A percentile compares a stretch with the other conserved stretches of the same genome.
These are phyloP conservation scores for Podotricha telesiphe DNA, from an alignment of 2,888 invertebrate species.

Conservation along the genomic window DNA sequence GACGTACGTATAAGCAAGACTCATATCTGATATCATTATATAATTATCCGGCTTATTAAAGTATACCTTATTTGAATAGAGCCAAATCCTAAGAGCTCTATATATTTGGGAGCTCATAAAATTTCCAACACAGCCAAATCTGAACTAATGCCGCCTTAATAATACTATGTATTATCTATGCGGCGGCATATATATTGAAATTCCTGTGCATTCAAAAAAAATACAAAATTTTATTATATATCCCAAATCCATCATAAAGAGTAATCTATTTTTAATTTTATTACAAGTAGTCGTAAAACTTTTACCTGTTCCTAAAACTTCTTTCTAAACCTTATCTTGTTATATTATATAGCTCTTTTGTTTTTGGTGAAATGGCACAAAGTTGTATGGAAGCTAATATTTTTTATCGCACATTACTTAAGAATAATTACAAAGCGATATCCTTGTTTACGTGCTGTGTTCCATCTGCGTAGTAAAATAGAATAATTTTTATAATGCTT, in stretches of 20 bases:
- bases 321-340: conserved; percentile 1
- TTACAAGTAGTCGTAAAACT: not conserved
- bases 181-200: not conserved
- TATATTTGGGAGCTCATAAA: no score
- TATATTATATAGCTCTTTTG: conserved; percentile 1
- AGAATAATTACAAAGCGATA: not conserved
- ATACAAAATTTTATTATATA: not conserved
- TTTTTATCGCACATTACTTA: conserved; percentile 2
- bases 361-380: not conserved
- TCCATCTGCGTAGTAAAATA: not conserved
- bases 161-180: not conserved
- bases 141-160: no score
- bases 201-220: not conserved
- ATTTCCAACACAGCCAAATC: no score
- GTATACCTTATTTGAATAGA: no score
- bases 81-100: no score
- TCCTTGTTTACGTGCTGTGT: not conserved
- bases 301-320: not conserved
- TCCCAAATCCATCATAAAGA: not conserved
- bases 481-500: not conserved
- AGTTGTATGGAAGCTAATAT: not conserved
- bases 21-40: no score
- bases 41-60: no score
- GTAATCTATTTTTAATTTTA: not conserved
- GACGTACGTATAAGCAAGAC: no score